Percentiles rank a stretch among this genome's conserved stretches.
Evolutionary conservation across 2,797 vertebrate genomes (phyloP).

Genomic region (Manis pentadactyla): DNA sequence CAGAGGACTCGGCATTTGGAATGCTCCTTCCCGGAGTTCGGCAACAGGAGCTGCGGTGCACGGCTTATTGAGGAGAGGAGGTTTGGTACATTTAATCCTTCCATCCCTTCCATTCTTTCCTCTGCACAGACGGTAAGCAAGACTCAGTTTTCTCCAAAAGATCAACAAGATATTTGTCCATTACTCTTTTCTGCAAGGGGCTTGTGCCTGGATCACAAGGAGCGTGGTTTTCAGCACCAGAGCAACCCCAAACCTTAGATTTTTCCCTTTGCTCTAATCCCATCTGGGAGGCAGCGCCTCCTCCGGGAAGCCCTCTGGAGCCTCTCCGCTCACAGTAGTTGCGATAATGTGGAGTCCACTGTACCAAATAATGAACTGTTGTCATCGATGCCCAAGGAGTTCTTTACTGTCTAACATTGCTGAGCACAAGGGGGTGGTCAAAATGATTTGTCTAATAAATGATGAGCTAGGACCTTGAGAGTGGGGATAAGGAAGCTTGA

Average conservation of each 20-base stretch:
- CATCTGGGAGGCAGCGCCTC: background rate
- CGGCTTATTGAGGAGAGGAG: background rate
- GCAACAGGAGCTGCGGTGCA: background rate
- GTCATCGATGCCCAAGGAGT: background rate
- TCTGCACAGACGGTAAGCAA: conserved; percentile 61
- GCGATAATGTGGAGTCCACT: background rate
- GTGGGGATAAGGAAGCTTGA: background rate
- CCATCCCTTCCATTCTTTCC: background rate
- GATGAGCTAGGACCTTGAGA: background rate
- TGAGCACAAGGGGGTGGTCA: background rate
- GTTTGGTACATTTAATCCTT: background rate
- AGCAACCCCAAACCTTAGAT: background rate
- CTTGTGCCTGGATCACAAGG: accelerated
- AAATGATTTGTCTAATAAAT: background rate
- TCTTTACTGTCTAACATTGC: background rate
- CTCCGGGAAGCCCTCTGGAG: conserved; percentile 19
- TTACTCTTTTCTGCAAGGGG: background rate
- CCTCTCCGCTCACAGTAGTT: background rate
- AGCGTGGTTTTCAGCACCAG: background rate
- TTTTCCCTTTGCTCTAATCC: background rate
- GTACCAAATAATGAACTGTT: background rate
- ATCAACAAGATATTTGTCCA: background rate
- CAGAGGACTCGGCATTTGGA: background rate
- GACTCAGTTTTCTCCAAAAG: conserved; percentile 55
- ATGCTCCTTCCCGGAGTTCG: conserved; percentile 5